Base-by-base conservation (phyloP, 1,140 invertebrate genomes). In the Dryas iulia region DNA sequence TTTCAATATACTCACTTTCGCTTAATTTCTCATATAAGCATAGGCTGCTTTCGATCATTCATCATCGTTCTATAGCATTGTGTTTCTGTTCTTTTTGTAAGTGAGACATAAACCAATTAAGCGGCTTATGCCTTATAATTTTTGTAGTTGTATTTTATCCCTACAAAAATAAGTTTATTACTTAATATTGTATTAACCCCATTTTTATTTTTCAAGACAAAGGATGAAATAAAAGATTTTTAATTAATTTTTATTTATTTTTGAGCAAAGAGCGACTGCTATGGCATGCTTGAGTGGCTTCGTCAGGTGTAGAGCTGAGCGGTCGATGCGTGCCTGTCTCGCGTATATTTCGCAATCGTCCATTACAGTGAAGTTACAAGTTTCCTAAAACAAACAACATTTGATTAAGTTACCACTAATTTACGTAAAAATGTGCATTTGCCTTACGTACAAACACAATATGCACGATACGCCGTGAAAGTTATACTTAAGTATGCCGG, bases 321-420 rank as follows among this genome's bases (percentile, higher is more conserved):
- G 75, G 71, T 91, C 87, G 63, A 86, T 26, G 58, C 81, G 81
- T 57, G 80, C 77, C 65, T 80, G 72, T 39, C 72, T 66, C 10
- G 71, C 71, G 71, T 91, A 91, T 60, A 72, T 59, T 21, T 72
- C 83, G 70, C 89, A 91, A 54, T 91, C 89, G 12, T 66, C 61
- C 59, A 89, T 76, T 71, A 91, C 74, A 58, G 84, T 88, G 60
- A 81, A 74, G 74, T 91, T 89, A 82, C 89, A 91, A 65, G 86
- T 85, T 67, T 87, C 82, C 88, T 90, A 82, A 71, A 61, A 31
- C 1, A 62, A 25, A 54, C 21, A 18, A 39, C 28, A 28, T 59
- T 54, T 33, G 14, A 28, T 28, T 28, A 3, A 28, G 26, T 28
- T 28, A 28, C 6, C 6, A 28, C 26, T 3, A 28, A 28, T 28